Evolutionary conservation across 2,113 vertebrate genomes (phyloP), one percentile per base, ranked within the genome.

Genomic region (Nothocercus nigrocapillus): DNA sequence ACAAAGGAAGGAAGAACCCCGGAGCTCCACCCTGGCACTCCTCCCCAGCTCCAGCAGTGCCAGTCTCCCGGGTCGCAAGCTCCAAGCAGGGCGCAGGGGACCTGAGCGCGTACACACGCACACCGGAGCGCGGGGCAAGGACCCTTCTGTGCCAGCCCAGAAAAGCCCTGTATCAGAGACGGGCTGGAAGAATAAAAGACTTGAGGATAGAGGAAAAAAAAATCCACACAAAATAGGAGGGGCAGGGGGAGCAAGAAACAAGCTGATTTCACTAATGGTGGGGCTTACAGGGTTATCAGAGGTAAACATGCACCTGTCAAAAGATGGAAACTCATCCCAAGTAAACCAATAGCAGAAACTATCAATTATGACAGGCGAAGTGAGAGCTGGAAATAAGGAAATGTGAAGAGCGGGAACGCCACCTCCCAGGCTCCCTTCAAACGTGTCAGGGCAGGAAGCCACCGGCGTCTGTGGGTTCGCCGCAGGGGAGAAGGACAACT

Each of bases 281-380:
- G 34, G 53, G 82, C 40, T 51, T 56, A 90, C 82, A 34, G 74
- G 25, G 49, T 91, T 94, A 82, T 64, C 54, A 77, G 45, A 88
- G 25, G 34, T 45, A 88, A 95, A 88, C 27, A 44, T 0, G 2
- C 45, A 59, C 47, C 87, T 54, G 89, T 91, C 72, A 38, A 45
- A 83, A 80, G 51, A 63, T n/a, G 32, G 73, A 86, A 95, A 90
- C 10, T 70, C 72, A 81, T 11, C 42, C 75, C 27, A 27, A 45
- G 10, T 30, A 83, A 75, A 56, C 53, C 18, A 8, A 40, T 9
- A 85, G 73, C 56, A 68, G 79, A 82, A 93, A 56, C 17, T 27
- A 91, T 84, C 85, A 95, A 28, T 75, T 90, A 45, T n/a, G 79
- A 54, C 90, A 94, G 64, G 56, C 75, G 51, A 96, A 95, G 78